A percentile compares a stretch with the other conserved stretches of the same genome.
These are phyloP conservation scores for Sinocyclocheilus grahami DNA, from an alignment of 2,113 vertebrate species.

Conservation along the genomic window DNA sequence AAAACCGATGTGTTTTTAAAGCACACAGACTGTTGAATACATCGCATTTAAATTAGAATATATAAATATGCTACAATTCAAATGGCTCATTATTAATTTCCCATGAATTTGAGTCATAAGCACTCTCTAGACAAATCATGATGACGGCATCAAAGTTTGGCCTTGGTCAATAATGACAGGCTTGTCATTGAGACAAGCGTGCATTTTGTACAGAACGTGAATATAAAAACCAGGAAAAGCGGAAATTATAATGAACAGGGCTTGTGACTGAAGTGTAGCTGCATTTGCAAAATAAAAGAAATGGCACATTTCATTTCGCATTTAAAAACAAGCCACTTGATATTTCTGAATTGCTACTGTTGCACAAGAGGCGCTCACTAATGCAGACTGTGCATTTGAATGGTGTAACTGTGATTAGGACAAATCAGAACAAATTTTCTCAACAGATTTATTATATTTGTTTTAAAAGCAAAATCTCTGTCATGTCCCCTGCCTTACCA, in stretches of 20 bases:
- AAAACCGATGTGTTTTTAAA: conserved; percentile 80
- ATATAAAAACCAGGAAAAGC: conserved; percentile 24
- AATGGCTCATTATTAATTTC: conserved; percentile 33
- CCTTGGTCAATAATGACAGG: conserved; percentile 16
- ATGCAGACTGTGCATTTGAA: conserved; percentile 2
- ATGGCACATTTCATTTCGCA: conserved; percentile 34
- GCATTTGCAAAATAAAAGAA: conserved; percentile 16
- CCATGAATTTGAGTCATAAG: conserved; percentile 6
- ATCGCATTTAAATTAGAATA: conserved; percentile 65
- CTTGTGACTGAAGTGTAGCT: conserved; percentile 13
- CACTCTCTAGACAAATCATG: conserved; percentile 5
- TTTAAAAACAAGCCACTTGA: conserved; percentile 43
- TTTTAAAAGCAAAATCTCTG: not conserved
- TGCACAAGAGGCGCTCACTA: not conserved
- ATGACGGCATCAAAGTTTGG: conserved; percentile 29
- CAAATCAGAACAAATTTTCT: not conserved
- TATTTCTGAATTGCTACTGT: conserved; percentile 1
- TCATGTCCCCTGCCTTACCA: not conserved
- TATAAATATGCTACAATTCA: conserved; percentile 46
- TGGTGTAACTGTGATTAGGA: not conserved
- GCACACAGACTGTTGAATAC: conserved; percentile 38
- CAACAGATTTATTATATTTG: not conserved
- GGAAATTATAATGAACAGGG: conserved; percentile 3
- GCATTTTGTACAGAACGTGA: conserved; percentile 13
- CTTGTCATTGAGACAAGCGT: conserved; percentile 33